Percentiles rank a stretch among this genome's conserved stretches.
Conservation (phyloP, 2,113 vertebrate genomes). For the Epinephelus moara region DNA sequence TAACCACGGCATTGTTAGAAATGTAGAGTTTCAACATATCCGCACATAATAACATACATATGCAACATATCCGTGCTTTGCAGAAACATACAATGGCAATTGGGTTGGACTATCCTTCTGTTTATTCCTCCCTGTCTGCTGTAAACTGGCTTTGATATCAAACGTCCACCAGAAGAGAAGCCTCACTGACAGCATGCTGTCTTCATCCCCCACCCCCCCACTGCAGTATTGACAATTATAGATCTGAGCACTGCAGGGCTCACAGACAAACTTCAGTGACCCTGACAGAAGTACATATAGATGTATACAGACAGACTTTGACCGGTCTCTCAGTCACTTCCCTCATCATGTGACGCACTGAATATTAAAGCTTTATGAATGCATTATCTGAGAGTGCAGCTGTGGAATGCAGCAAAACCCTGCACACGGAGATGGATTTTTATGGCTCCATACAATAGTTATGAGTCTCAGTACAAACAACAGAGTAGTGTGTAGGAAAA, state of each 20-base stretch:
- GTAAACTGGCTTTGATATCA: background rate
- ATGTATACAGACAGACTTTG: background rate
- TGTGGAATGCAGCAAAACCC: slow-evolving; percentile 38
- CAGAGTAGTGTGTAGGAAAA: slow-evolving; percentile 34
- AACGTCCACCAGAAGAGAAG: background rate
- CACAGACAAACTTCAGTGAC: background rate
- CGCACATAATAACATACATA: too few species aligned
- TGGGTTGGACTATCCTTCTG: background rate
- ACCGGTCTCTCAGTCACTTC: slow-evolving; percentile 22
- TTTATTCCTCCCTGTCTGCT: slow-evolving; percentile 15
- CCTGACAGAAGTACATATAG: slow-evolving; percentile 1
- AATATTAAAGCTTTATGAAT: slow-evolving; percentile 66
- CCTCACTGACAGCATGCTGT: slow-evolving; percentile 12
- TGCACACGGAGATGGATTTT: slow-evolving; percentile 37
- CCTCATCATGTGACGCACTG: slow-evolving; percentile 34
- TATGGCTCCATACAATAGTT: slow-evolving; percentile 64
- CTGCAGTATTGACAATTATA: slow-evolving; percentile 10
- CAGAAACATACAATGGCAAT: too few species aligned
- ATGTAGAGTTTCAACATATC: too few species aligned
- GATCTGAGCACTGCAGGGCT: slow-evolving; percentile 7
- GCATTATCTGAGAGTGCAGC: slow-evolving; percentile 65
- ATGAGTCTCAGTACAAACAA: slow-evolving; percentile 47
- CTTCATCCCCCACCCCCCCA: slow-evolving; percentile 17
- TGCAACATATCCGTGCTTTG: too few species aligned
- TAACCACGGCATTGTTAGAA: too few species aligned